Percentiles rank a stretch among this genome's conserved stretches.
These are phyloP conservation scores for Australoheros facetus DNA, from an alignment of 2,797 vertebrate genomes.

Conservation along the genomic window DNA sequence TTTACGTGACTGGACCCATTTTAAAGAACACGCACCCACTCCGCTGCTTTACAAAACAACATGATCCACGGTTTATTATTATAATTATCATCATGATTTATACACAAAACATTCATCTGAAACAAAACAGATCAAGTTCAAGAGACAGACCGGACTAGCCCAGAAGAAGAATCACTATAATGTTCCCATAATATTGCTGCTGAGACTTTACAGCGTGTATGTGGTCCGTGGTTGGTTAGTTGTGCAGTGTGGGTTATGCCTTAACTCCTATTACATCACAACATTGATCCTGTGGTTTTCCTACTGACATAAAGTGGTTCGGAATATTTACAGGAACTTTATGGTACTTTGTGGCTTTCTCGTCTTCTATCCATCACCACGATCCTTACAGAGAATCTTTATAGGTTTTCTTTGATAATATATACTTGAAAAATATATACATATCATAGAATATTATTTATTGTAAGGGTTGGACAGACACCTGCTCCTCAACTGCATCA, in stretches of 20 bases:
- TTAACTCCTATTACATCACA: constrained; percentile 26
- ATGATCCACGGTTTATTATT: constrained; percentile 71
- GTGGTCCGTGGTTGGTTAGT: constrained; percentile 20
- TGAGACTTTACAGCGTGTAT: constrained; percentile 10
- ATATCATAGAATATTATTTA: constrained; percentile 27
- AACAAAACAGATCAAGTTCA: constrained; percentile 43
- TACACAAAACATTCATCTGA: constrained; percentile 66
- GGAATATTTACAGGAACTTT: constrained; percentile 39
- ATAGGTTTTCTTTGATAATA: neutral
- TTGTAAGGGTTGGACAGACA: constrained; percentile 21
- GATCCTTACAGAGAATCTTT: constrained; percentile 6
- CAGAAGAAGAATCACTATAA: constrained; percentile 18
- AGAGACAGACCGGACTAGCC: constrained; percentile 20
- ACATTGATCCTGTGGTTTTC: constrained; percentile 11
- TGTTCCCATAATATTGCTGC: constrained; percentile 26
- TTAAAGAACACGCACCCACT: constrained; percentile 40
- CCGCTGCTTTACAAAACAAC: constrained; percentile 79
- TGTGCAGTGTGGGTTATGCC: constrained; percentile 22
- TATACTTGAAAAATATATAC: constrained; percentile 15
- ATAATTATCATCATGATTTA: constrained; percentile 43
- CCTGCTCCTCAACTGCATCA: constrained; percentile 40
- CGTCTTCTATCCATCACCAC: neutral
- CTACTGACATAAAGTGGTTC: constrained; percentile 27
- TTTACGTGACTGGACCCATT: neutral
- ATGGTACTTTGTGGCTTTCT: neutral